Base-by-base conservation (phyloP, 2,888 invertebrate species). In the Pollenia amentaria region DNA sequence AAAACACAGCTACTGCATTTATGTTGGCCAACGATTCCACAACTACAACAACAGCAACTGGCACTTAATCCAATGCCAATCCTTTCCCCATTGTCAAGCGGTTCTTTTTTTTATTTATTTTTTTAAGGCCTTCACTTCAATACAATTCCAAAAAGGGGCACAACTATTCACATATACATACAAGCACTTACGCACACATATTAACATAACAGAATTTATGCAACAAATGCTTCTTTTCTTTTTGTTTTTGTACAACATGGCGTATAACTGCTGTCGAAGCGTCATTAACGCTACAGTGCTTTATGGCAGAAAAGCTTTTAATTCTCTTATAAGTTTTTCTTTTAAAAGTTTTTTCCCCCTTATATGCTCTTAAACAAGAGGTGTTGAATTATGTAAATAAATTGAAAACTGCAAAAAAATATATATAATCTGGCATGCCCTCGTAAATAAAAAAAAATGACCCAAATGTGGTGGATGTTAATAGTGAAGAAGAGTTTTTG, bases 61-160 rank as follows among this genome's bases (percentile, higher is more conserved):
- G 18, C 67, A 84, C 21, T 72, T 75, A 83, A 79, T 62, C 75
- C 84, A 84, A 80, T 84, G 84, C 64, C 79, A 84, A 76, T 80
- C 76, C 85, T 72, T 76, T 85, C 48, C 55, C 80, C 85, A 85
- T 76, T 85, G 80, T 65, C 64, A 85, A 80, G 48, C 70, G 4
- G 40, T 80, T 46, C 8, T 21, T 75, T 75, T 55, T 11, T 69
- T 40, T n/a, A 48, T 14, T 57, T 80, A 21, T 64, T 51, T 69
- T 67, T 18, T 60, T 21, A 67, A 72, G 77, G 55, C 77, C 77
- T 75, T 75, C 75, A 77, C 16, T 77, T 70, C 14, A 72, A 48
- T 55, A n/a, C 60, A 53, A 83, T 70, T 64, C 18, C 69, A 76
- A 75, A 29, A 65, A 29, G 57, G 51, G 67, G 65, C 57, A 64